phyloP scores from a whole-genome alignment of 2,113 vertebrate species.

The Ahaetulla prasina region DNA sequence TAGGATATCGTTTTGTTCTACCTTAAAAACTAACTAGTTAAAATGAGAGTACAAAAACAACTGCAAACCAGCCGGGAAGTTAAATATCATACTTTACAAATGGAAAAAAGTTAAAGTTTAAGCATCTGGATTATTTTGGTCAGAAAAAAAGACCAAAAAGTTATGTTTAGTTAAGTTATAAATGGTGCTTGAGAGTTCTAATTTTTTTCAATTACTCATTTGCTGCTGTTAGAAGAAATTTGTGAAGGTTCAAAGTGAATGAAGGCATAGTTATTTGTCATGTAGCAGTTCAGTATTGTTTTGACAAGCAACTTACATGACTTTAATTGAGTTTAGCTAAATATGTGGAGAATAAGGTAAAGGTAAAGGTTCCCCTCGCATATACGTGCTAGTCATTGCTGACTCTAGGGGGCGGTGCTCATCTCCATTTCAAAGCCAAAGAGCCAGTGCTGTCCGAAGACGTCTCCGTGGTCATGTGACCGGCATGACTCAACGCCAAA shows the following conservation, averaged over 20 bases:
- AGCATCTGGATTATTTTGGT: background rate
- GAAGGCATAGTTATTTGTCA: background rate
- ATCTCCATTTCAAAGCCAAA: no score
- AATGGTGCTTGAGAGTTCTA: background rate
- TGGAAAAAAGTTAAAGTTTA: background rate
- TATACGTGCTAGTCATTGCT: no score
- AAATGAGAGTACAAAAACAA: background rate
- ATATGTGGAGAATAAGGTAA: background rate
- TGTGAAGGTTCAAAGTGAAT: background rate
- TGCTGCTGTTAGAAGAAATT: background rate
- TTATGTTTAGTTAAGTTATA: background rate
- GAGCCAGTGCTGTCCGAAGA: no score
- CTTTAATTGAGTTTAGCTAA: background rate
- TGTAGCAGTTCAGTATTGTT: background rate
- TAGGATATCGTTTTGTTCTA: background rate
- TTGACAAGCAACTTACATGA: background rate
- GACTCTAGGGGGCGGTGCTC: no score
- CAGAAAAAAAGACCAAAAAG: background rate
- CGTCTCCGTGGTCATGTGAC: no score
- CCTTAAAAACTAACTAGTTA: background rate
- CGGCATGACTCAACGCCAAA: no score
- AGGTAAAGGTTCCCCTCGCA: no score
- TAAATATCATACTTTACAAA: background rate
- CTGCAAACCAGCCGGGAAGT: background rate
- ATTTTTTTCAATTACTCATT: background rate